These are phyloP conservation scores for Smittia sp. DNA, from an alignment of 2,888 invertebrate species.

Conservation along the genomic window DNA sequence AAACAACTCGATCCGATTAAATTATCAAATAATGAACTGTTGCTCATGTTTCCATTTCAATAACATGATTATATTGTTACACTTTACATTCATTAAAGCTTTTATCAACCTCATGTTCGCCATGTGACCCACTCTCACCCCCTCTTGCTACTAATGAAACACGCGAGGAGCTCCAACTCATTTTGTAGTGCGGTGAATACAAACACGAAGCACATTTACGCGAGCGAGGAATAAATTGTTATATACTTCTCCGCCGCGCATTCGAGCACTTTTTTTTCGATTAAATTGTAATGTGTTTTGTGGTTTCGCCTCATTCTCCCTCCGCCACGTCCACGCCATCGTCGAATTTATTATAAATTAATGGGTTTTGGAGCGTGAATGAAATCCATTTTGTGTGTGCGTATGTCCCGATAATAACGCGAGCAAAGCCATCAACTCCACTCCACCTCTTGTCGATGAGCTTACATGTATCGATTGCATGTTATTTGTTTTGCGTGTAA, in stretches of 20 bases:
- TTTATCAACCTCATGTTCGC: not conserved
- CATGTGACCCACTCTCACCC: not conserved
- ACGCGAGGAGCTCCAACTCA: conserved; percentile 23
- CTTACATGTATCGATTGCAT: conserved; percentile 32
- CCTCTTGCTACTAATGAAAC: not conserved
- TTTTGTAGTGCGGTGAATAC: conserved; percentile 32
- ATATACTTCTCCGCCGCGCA: not conserved
- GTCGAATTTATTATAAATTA: conserved; percentile 37
- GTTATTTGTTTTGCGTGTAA: not conserved
- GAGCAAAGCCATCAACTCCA: conserved; percentile 3
- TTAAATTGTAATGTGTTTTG: conserved; percentile 40
- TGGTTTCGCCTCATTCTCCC: conserved; percentile 13
- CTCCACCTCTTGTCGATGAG: not conserved
- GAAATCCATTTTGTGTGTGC: conserved; percentile 31
- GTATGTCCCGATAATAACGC: not conserved
- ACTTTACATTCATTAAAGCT: conserved; percentile 34
- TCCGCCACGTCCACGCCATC: conserved; percentile 19
- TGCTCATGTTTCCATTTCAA: conserved; percentile 40
- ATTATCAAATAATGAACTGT: conserved; percentile 40
- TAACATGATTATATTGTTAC: conserved; percentile 41
- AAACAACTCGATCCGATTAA: conserved; percentile 30
- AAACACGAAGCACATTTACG: conserved; percentile 15
- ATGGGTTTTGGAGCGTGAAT: conserved; percentile 33
- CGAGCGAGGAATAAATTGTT: not conserved
- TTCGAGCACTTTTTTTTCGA: conserved; percentile 29